phyloP scores from a whole-genome alignment of 2,888 invertebrate species.

The Machimus rusticus region DNA sequence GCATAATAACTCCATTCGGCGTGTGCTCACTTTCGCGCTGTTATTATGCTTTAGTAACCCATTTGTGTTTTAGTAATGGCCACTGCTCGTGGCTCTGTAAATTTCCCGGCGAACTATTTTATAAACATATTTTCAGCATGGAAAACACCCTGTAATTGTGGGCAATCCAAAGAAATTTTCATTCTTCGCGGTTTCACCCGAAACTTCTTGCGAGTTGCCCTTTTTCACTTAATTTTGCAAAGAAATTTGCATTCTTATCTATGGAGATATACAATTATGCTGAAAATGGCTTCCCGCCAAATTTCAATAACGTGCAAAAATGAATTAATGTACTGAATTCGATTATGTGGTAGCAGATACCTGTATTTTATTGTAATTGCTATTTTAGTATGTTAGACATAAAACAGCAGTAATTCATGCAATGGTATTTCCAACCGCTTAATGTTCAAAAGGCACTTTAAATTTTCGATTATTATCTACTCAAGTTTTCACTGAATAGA shows the following conservation, averaged over 20 bases:
- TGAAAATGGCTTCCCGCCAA: background rate
- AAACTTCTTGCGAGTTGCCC: background rate
- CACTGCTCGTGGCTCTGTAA: background rate
- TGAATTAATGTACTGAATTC: background rate
- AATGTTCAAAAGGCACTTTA: too few relatives aligned
- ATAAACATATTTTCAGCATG: background rate
- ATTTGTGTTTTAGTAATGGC: constrained; percentile 1
- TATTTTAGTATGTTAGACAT: too few relatives aligned
- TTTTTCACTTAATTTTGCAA: background rate
- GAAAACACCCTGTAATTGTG: background rate
- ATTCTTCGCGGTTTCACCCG: background rate
- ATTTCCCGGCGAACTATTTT: background rate
- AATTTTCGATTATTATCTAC: too few relatives aligned
- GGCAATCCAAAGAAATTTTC: background rate
- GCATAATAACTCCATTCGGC: background rate
- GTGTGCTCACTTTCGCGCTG: background rate
- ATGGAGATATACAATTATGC: background rate
- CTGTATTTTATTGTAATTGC: too few relatives aligned
- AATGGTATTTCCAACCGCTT: too few relatives aligned
- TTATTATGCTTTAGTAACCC: background rate
- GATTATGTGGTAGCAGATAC: background rate
- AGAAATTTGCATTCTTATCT: background rate
- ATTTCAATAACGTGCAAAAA: background rate
- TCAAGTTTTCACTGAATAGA: too few relatives aligned
- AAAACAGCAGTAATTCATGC: too few relatives aligned